These are phyloP conservation scores for Neopipo cinnamomea DNA, from an alignment of 2,113 vertebrate species.

Conservation along the genomic window DNA sequence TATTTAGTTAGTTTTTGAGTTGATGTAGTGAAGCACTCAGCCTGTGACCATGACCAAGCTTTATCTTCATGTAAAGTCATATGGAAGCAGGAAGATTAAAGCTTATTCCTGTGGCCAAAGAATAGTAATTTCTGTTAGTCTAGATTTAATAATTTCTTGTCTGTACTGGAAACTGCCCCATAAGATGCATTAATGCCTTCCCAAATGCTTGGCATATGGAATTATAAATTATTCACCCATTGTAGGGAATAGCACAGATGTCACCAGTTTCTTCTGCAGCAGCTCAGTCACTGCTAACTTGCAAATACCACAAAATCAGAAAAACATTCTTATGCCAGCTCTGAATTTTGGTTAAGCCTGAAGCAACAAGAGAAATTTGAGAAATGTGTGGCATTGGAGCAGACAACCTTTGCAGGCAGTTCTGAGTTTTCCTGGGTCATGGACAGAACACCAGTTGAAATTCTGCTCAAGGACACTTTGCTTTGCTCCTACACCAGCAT, in stretches of 20 bases:
- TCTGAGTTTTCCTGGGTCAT: not conserved
- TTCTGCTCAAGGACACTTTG: not conserved
- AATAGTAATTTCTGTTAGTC: not conserved
- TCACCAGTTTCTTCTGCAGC: not conserved
- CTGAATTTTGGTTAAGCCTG: not conserved
- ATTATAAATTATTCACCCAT: slow-evolving; percentile 25
- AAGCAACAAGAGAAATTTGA: not conserved
- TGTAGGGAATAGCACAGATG: slow-evolving; percentile 15
- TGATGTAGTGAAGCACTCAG: not conserved
- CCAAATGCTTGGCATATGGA: not conserved
- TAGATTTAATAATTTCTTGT: not conserved
- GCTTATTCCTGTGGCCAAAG: not conserved
- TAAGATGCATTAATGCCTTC: not conserved
- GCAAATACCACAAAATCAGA: not conserved
- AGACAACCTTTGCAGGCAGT: not conserved
- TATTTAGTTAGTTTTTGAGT: not conserved
- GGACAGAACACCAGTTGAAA: not conserved
- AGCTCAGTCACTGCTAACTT: not conserved
- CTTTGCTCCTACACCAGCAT: not conserved
- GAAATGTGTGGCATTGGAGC: not conserved
- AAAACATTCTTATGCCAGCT: not conserved
- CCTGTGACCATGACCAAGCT: not conserved
- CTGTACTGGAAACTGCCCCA: not conserved
- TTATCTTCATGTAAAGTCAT: not conserved
- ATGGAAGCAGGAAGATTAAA: not conserved